Base-by-base conservation (phyloP, 1,140 invertebrate species). In the Arion vulgaris region DNA sequence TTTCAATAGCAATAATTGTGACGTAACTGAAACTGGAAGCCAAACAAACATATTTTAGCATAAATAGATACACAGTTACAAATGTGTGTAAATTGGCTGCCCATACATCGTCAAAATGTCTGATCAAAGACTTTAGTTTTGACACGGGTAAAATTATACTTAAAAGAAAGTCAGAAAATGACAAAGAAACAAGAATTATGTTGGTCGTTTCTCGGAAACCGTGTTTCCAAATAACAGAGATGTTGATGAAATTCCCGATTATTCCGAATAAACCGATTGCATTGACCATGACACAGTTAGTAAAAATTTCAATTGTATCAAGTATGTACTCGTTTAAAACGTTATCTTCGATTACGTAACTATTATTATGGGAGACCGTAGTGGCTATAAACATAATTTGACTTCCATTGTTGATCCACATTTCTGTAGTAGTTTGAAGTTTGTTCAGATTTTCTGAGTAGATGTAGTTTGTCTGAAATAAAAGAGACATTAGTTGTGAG, bases 231-330 rank as follows among this genome's bases (percentile, higher is more conserved):
- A 76, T 17, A 19, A 76, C 74, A 23, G 23, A 1, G 26, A 76
- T 76, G 74, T 76, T 76, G 4, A 76, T 38, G 51, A 11, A 28
- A 36, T 76, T 76, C 23, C 74, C 74, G 41, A 76, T 53, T 11
- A 57, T 76, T 34, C 74, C 74, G 32, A 76, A 76, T 2, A 76
- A 13, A 45, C 74, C 17, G 49, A 76, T 57, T 32, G 53, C 7
- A 28, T 76, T 76, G 45, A 76, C 53, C 13, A 53, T 15, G 41
- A 51, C 17, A 57, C 74, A 76, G 74, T 76, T 76, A 4, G 51
- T 53, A n/a, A 76, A 72, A 1, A 45, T 72, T 9, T 72, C 71
- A 9, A 72, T 11, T 9, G 17, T 17, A 11, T 32, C 7, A 11
- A 32, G 0, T 32, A 32, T 32, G 19, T 66, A 32, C n/a, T 66